Base-by-base conservation (phyloP, 1,140 invertebrate genomes). In the Telenomus remus region DNA sequence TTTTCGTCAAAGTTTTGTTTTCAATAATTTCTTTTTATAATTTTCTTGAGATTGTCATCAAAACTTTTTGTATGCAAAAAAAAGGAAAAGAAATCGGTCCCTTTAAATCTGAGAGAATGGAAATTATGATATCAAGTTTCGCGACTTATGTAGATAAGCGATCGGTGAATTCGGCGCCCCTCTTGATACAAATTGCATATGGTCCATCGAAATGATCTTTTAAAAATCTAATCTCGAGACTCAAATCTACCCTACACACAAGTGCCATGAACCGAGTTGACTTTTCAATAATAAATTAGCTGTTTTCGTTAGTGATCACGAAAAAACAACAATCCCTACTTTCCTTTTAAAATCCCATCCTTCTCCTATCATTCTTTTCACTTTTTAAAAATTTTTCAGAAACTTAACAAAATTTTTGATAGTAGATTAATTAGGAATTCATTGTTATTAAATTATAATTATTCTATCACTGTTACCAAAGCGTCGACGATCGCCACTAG, bases 161-260 rank as follows among this genome's bases (percentile, higher is more conserved):
- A 63, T 68, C 63, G 16, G 50, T 27, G 35, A 43, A 64, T 66
- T 70, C 34, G 63, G 66, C 49, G 65, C 68, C 57, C 76, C 59
- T 60, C 35, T 4, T 66, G 64, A 66, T 63, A 79, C 66, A 56
- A 72, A 72, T 74, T 81, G 60, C 80, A 78, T 79, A 81, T 81
- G 80, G 80, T 72, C 69, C 64, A 68, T 68, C 66, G 73, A 72
- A 54, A 33, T 66, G 70, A 44, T 76, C 76, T 81, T 74, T 56
- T 63, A n/a, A 47, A 43, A 51, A 82, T 81, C 81, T 82, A 82
- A 84, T 84, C 82, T 27, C 53, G 11, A 50, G 49, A 12, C 53
- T 60, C 63, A 66, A n/a, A 82, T 81, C 80, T 81, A 81, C 80
- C 81, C 81, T 76, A 39, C 43, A 46, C 43, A 11, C 69, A 42